phyloP scores from a whole-genome alignment of 2,888 invertebrate genomes.

The Mythimna ferrago region DNA sequence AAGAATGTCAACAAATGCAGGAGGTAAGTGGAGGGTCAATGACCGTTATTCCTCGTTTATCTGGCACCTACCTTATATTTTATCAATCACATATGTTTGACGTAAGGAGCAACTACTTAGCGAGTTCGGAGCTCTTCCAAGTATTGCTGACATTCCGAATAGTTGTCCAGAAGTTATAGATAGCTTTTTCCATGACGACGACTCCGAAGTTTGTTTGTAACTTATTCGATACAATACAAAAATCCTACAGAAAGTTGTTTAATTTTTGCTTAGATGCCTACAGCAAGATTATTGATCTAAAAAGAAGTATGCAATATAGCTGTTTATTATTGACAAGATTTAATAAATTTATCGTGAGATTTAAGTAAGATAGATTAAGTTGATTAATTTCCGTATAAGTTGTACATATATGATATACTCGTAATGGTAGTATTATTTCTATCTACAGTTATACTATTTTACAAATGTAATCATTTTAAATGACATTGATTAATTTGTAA shows the following conservation, averaged over 20 bases:
- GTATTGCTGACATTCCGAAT: constrained; percentile 53
- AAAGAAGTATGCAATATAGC: too few species aligned
- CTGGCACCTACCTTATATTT: too few species aligned
- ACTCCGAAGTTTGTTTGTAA: constrained; percentile 41
- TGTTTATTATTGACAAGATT: neutral
- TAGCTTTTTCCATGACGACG: constrained; percentile 41
- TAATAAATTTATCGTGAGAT: constrained; percentile 6
- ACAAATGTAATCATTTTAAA: constrained; percentile 16
- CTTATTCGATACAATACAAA: constrained; percentile 20
- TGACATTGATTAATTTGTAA: neutral
- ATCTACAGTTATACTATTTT: constrained; percentile 4
- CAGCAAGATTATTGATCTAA: neutral
- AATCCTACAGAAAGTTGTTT: constrained; percentile 6
- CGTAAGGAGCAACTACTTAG: constrained; percentile 42
- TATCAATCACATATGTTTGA: neutral
- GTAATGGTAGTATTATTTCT: constrained; percentile 18
- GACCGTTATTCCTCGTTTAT: too few species aligned
- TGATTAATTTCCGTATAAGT: neutral
- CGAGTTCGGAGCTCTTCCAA: constrained; percentile 33
- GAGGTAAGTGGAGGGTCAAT: too few species aligned
- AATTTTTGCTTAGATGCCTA: neutral
- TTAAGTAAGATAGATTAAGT: constrained; percentile 8
- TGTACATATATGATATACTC: constrained; percentile 24
- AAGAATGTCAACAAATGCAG: too few species aligned
- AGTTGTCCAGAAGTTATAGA: constrained; percentile 41